Evolutionary conservation across 2,113 vertebrate species (phyloP).

Genomic region (Chelonoidis abingdonii): DNA sequence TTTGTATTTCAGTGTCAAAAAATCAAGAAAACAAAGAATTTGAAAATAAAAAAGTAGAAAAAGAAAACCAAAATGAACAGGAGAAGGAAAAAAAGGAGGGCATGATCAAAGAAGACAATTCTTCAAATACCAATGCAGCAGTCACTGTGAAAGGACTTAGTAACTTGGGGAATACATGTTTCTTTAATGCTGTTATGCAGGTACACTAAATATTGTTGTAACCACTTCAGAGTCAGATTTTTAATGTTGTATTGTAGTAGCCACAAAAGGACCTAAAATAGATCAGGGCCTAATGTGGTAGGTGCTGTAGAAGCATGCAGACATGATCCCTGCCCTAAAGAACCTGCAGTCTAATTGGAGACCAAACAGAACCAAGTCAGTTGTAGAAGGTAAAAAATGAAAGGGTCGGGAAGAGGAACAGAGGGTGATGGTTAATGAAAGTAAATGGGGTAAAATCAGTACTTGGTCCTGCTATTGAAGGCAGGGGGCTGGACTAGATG

Average conservation of each 20-base stretch:
- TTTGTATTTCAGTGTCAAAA: constrained; percentile 51
- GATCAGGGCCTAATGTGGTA: not conserved
- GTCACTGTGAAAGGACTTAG: constrained; percentile 91
- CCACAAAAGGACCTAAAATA: not conserved
- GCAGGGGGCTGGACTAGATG: too few relatives aligned
- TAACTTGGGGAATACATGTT: constrained; percentile 97
- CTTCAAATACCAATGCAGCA: constrained; percentile 44
- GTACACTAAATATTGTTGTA: constrained; percentile 70
- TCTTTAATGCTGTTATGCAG: constrained; percentile 98
- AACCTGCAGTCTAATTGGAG: not conserved
- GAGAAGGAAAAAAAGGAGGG: constrained; percentile 79
- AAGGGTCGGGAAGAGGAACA: not conserved
- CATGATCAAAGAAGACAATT: constrained; percentile 67
- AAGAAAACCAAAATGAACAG: constrained; percentile 80
- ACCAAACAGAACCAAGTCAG: not conserved
- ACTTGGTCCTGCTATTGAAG: too few relatives aligned
- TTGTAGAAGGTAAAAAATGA: not conserved
- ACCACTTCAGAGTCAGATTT: not conserved
- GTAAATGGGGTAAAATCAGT: too few relatives aligned
- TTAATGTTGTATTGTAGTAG: not conserved
- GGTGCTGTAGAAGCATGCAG: not conserved
- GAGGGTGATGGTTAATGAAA: not conserved
- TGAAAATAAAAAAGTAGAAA: constrained; percentile 82
- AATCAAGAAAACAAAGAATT: constrained; percentile 73
- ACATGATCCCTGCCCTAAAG: not conserved